Base-by-base conservation (phyloP, 2,888 invertebrate species). In the Pimpla rufipes region DNA sequence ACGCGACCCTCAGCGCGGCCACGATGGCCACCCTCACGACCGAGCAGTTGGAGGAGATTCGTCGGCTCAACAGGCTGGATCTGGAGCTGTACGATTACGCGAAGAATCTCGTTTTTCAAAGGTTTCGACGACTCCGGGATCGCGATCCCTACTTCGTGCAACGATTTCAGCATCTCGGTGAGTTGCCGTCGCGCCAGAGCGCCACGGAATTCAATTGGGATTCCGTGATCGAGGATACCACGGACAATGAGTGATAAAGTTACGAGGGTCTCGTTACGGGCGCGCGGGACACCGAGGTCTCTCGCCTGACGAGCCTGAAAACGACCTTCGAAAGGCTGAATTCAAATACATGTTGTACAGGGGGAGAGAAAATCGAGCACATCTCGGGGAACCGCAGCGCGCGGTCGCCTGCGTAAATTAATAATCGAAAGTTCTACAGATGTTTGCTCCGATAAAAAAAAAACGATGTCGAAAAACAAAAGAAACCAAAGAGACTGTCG, bases 51-150 rank as follows among this genome's bases (percentile, higher is more conserved):
- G 95, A 96, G 35, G 95, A 95, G 92, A 96, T 99, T 89, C 95
- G 96, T 88, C 94, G 96, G 89, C 95, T 98, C 86, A 99, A 99
- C 94, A 95, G 96, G 84, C 95, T 99, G 86, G 99, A 99, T 93
- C 95, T 98, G 79, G 97, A 98, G 94, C 95, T 99, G 75, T 99
- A 99, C 93, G 96, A 97, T 87, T 99, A 97, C 94, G 99, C 99
- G 70, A 97, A 97, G 93, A 96, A 96, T 92, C 95, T 99, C 87
- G 96, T 99, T 93, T 96, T 97, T 89, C 96, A 96, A 93, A 95
- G 99, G 91, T 98, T 98, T 93, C 95, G 96, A 92, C 96, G 96
- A 88, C 94, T 98, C 85, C 97, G 96, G 93, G 95, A 96, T 89
- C 96, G 96, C 85, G 98, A 98, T 93, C 94, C 95, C 37, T 96